Evolutionary conservation across 2,888 invertebrate genomes (phyloP).

Genomic region (Drosophila mettleri): DNA sequence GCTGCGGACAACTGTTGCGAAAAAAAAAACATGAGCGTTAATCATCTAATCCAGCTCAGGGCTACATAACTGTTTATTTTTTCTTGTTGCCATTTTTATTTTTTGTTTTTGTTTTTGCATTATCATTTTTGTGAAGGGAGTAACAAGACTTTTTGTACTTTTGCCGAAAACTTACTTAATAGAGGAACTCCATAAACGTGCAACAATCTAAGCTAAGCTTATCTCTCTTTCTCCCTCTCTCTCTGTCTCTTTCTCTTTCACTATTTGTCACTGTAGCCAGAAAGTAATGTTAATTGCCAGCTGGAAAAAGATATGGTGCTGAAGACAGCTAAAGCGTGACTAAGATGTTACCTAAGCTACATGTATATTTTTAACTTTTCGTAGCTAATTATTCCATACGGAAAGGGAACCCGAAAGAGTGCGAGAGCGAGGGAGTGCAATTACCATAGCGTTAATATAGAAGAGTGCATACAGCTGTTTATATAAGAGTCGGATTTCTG

Average conservation of each 20-base stretch:
- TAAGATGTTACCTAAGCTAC: conserved; percentile 75
- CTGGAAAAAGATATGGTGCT: conserved; percentile 61
- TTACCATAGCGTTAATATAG: conserved; percentile 58
- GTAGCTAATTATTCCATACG: conserved; percentile 67
- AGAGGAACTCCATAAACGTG: conserved; percentile 34
- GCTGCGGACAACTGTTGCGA: conserved; percentile 33
- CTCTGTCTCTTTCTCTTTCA: conserved; percentile 2
- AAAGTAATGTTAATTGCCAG: conserved; percentile 69
- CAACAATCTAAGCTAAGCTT: conserved; percentile 14
- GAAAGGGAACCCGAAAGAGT: conserved; percentile 19
- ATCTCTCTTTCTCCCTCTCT: neutral
- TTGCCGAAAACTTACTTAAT: conserved; percentile 56
- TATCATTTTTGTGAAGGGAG: conserved; percentile 56
- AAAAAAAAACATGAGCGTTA: conserved; percentile 41
- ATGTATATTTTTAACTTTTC: conserved; percentile 28
- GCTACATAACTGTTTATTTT: conserved; percentile 34
- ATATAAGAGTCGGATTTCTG: conserved; percentile 53
- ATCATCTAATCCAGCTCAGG: conserved; percentile 69
- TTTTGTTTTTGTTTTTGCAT: conserved; percentile 46
- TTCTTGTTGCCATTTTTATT: too few species aligned
- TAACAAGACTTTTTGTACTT: conserved; percentile 5
- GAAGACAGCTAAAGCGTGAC: conserved; percentile 77
- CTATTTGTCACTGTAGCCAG: conserved; percentile 29
- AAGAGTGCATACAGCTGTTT: conserved; percentile 31
- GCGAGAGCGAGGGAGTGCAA: conserved; percentile 50